Evolutionary conservation across 1,140 invertebrate genomes (phyloP).

Genomic region (Pissodes strobi): DNA sequence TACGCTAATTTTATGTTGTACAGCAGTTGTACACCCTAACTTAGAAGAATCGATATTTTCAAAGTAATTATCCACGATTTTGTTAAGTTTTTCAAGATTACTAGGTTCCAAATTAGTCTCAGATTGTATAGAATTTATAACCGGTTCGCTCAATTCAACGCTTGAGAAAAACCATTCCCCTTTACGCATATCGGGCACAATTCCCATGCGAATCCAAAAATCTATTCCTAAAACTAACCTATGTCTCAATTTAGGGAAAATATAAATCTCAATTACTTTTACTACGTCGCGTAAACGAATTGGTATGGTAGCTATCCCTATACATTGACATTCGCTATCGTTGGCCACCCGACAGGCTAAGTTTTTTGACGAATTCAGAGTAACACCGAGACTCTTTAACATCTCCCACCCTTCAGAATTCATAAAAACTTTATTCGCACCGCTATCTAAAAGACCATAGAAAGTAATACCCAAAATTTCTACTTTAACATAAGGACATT

Average conservation of each 20-base stretch:
- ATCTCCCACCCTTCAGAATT: neutral
- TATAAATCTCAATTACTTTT: neutral
- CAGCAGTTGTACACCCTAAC: neutral
- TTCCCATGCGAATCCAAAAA: neutral
- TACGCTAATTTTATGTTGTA: conserved; percentile 1
- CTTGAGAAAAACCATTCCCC: neutral
- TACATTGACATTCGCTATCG: neutral
- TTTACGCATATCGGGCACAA: neutral
- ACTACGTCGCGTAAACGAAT: neutral
- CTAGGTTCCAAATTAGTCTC: neutral
- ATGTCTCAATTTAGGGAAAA: neutral
- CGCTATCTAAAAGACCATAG: neutral
- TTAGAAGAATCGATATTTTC: neutral
- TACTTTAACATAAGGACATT: conserved; percentile 1
- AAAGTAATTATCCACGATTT: neutral
- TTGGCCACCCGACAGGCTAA: neutral
- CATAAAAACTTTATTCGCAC: conserved; percentile 1
- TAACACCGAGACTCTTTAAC: conserved; percentile 2
- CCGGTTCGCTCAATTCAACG: neutral
- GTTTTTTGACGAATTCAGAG: neutral
- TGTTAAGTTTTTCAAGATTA: neutral
- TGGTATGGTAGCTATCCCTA: neutral
- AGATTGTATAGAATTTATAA: neutral
- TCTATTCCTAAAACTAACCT: neutral
- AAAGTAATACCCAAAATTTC: neutral